Percentiles rank a stretch among this genome's conserved stretches.
Evolutionary conservation across 2,888 invertebrate genomes (phyloP).

Genomic region (Nomada hirtipes): DNA sequence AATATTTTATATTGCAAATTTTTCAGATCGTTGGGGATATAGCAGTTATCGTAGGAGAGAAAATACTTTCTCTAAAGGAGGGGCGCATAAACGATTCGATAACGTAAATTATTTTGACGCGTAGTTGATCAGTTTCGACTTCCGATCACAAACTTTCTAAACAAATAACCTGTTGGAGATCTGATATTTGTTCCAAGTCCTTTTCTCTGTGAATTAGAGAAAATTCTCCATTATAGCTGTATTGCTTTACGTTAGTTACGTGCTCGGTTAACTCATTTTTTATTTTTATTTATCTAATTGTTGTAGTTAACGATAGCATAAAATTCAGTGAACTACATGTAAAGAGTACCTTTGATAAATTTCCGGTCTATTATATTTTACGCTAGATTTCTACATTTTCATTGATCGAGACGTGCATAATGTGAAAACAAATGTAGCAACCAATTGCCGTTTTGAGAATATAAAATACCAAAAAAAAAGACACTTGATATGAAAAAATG

Average conservation of each 20-base stretch:
- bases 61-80: slow-evolving; percentile 74
- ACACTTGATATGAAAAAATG: slow-evolving; percentile 18
- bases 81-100: slow-evolving; percentile 77
- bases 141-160: slow-evolving; percentile 54
- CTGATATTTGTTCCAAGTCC: slow-evolving; percentile 58
- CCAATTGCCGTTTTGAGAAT: background rate
- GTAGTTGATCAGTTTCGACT: slow-evolving; percentile 39
- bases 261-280: slow-evolving; percentile 44
- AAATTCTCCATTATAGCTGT: slow-evolving; percentile 46
- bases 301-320: slow-evolving; percentile 40
- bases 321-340: slow-evolving; percentile 16
- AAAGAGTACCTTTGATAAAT: slow-evolving; percentile 32
- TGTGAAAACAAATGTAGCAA: background rate
- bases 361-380: slow-evolving; percentile 27
- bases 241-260: slow-evolving; percentile 38
- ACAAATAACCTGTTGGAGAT: slow-evolving; percentile 60
- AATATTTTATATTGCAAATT: slow-evolving; percentile 29
- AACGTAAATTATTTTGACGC: slow-evolving; percentile 72
- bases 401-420: slow-evolving; percentile 22
- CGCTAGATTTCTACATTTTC: slow-evolving; percentile 33
- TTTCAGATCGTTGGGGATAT: slow-evolving; percentile 80
- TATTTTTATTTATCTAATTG: slow-evolving; percentile 50
- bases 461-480: slow-evolving; percentile 7
- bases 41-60: slow-evolving; percentile 76
- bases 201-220: slow-evolving; percentile 66